Percentiles rank a stretch among this genome's conserved stretches.
phyloP scores from a whole-genome alignment of 2,797 vertebrate genomes.

The Smutsia temminckii region DNA sequence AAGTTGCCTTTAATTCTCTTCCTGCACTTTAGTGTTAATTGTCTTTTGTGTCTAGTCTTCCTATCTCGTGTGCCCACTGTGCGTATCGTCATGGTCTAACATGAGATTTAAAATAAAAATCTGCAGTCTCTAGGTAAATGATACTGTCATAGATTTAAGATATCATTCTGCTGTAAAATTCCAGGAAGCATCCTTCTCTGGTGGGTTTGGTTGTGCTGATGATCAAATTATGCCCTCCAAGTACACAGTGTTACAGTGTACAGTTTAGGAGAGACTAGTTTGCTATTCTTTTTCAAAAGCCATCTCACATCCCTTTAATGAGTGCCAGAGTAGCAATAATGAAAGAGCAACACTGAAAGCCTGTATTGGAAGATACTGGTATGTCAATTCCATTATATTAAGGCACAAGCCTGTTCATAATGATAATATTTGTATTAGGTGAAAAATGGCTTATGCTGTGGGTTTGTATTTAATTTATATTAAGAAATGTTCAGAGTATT shows the following conservation, averaged over 20 bases:
- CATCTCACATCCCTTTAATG: not conserved
- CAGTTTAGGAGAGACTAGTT: not conserved
- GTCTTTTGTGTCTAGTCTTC: not conserved
- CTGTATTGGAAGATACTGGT: not conserved
- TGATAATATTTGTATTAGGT: not conserved
- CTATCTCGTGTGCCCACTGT: not conserved
- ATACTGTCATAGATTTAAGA: not conserved
- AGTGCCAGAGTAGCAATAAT: not conserved
- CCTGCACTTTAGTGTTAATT: not conserved
- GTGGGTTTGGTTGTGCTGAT: not conserved
- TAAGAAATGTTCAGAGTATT: not conserved
- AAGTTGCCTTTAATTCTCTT: constrained; percentile 39
- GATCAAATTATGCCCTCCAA: not conserved
- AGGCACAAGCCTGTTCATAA: not conserved
- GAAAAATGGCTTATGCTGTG: not conserved
- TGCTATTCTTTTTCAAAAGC: constrained; percentile 36
- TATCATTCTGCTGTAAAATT: not conserved
- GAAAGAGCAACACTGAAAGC: not conserved
- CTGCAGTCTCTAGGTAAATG: not conserved
- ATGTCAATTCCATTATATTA: not conserved
- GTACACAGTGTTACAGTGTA: not conserved
- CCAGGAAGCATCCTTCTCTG: not conserved
- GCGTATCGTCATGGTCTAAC: not conserved
- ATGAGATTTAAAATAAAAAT: constrained; percentile 25
- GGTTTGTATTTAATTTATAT: not conserved